Evolutionary conservation across 2,888 invertebrate species (phyloP).

Genomic region (Tetragonisca angustula): DNA sequence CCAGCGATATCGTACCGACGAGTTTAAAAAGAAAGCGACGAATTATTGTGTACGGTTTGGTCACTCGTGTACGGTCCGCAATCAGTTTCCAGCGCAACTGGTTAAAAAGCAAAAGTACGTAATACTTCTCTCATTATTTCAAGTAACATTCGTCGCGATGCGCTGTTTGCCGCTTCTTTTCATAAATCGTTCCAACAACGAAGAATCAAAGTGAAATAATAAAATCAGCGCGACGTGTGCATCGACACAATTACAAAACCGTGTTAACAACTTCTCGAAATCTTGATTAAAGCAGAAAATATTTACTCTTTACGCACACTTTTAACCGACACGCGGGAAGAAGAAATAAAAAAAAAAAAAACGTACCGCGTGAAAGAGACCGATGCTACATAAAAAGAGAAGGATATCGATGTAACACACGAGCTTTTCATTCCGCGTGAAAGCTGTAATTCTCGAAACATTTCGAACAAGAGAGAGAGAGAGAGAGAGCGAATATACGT

Average conservation of each 20-base stretch:
- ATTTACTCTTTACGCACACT: not conserved
- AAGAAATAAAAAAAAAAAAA: not conserved
- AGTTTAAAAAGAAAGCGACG: no score
- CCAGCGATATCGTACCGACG: no score
- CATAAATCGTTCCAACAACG: not conserved
- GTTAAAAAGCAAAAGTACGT: no score
- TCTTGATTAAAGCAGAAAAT: not conserved
- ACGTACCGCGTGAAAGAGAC: not conserved
- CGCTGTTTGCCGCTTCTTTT: no score
- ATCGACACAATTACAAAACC: not conserved
- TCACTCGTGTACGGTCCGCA: no score
- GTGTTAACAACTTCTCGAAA: not conserved
- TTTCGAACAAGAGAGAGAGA: no score
- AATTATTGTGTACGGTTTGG: no score
- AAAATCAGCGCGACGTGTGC: not conserved
- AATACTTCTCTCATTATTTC: no score
- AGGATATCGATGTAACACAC: not conserved
- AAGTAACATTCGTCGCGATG: no score
- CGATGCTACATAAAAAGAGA: not conserved
- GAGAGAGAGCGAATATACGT: not conserved
- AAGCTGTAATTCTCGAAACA: no score
- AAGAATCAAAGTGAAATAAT: not conserved
- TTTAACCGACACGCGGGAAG: not conserved
- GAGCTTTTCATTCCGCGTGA: not conserved
- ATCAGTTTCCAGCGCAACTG: no score